Evolutionary conservation across 2,888 invertebrate genomes (phyloP), one percentile per base, ranked within the genome.

Genomic region (Barypeithes pellucidus): DNA sequence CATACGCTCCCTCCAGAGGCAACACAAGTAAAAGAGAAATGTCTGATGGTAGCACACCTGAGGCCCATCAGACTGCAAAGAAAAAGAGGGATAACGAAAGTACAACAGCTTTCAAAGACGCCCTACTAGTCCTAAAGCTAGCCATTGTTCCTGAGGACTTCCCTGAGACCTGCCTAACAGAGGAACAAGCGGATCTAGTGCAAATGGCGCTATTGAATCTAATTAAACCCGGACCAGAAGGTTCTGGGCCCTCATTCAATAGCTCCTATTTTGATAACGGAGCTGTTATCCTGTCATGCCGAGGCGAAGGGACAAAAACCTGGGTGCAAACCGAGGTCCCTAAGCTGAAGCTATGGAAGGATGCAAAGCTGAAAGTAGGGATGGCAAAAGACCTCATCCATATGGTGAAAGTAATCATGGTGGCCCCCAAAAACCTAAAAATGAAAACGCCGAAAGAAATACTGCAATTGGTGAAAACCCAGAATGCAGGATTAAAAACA

Each of bases 191-290:
- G 5, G 5, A 52, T 11, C 22, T 0, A 24, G 24, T 52, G 4
- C 52, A 52, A 24, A 52, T 24, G 29, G 14, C n/a, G 9, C 20
- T 52, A 24, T 12, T 11, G 24, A n/a, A n/a, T 7, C n/a, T 16
- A n/a, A 52, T 52, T 0, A 52, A 52, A 52, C 52, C 11, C 14
- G 52, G 24, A n/a, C 52, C 29, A 12, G 52, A 52, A 52, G 24
- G 29, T 2, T 3, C 20, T 22, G 9, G 22, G 47, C 47, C 47
- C 9, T 24, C 52, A 1, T 52, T 52, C n/a, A 52, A 52, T n/a
- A 52, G 9, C 24, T 24, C 14, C 29, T 59, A 33, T 16, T 60
- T 50, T 47, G 18, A 57, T 7, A 47, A 47, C 7, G 16, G 20
- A 18, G 16, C 24, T 5, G 24, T 24, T 5, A 24, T 24, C 24